Evolutionary conservation across 2,797 vertebrate species (phyloP), one percentile per base, ranked within the genome.

Genomic region (Coregonus suidteri): DNA sequence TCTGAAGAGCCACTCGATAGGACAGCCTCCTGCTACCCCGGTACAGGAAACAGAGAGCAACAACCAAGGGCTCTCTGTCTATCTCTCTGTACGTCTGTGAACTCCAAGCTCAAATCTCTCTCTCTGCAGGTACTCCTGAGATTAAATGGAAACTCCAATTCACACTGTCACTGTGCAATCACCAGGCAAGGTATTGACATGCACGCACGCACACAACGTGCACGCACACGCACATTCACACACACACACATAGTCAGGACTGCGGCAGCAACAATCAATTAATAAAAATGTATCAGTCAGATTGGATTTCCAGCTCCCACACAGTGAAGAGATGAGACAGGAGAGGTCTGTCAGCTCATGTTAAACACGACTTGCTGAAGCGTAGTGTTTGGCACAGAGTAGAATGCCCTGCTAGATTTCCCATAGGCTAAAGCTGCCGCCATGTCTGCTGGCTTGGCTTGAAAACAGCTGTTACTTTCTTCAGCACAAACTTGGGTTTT

Each of bases 291-390:
- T 25, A 64, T 64, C 59, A 64, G 59, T n/a, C 59, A 20, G 59
- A 64, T 64, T 25, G 59, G n/a, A 64, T 64, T 64, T 64, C 59
- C 59, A 64, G 59, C 25, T 64, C 59, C 56, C 59, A 64, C 59
- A 64, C 59, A 30, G 59, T 9, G n/a, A 64, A n/a, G 56, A 20
- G 56, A 20, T 20, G 56, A 59, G 56, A 35, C 66, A 25, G 4
- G 66, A 16, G 30, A 35, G 18, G 67, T 5, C 34, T 71, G 34
- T 70, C 35, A n/a, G 34, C 18, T 70, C 9, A 3, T 4, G 16
- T 70, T 70, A 62, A 41, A n/a, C 35, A n/a, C n/a, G 37, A 41
- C 9, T 70, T 1, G 34, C 68, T 20, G 68, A 41, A 70, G 34
- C 68, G n/a, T 37, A 25, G 35, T 71, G 37, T 41, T 71, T 47